These are phyloP conservation scores for Bugulina stolonifera DNA, from an alignment of 2,888 invertebrate species.

Conservation along the genomic window DNA sequence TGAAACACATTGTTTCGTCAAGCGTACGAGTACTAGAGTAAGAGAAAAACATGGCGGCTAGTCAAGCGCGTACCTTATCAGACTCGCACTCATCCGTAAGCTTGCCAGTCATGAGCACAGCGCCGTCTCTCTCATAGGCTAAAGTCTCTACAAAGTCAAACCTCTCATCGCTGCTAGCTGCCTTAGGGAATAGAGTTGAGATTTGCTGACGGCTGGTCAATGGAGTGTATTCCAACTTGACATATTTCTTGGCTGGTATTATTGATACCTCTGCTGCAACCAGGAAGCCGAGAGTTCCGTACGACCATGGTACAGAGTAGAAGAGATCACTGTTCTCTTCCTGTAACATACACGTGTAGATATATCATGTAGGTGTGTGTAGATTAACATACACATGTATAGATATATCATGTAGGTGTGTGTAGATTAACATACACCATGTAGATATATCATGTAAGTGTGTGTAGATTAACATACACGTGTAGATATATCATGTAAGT, in stretches of 20 bases:
- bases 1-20: too few relatives aligned
- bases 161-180: constrained; percentile 54
- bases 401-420: too few relatives aligned
- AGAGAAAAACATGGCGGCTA: too few relatives aligned
- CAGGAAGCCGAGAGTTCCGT: constrained; percentile 76
- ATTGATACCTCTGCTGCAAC: constrained; percentile 67
- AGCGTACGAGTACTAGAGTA: too few relatives aligned
- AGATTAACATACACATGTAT: too few relatives aligned
- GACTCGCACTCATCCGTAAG: constrained; percentile 58
- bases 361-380: too few relatives aligned
- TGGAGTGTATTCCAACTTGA: constrained; percentile 63
- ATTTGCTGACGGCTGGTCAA: constrained; percentile 50
- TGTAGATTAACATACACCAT: too few relatives aligned
- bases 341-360: constrained; percentile 53
- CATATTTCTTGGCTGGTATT: constrained; percentile 64
- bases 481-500: too few relatives aligned
- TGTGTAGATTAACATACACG: too few relatives aligned
- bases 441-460: too few relatives aligned
- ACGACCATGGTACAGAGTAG: constrained; percentile 76
- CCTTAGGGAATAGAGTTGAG: constrained; percentile 55
- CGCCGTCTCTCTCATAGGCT: constrained; percentile 62
- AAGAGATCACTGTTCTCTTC: constrained; percentile 68
- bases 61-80: not conserved
- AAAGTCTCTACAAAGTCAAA: constrained; percentile 74
- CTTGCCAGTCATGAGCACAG: constrained; percentile 71